Base-by-base conservation (phyloP, 2,797 vertebrate species). In the Triplophysa bombifrons region DNA sequence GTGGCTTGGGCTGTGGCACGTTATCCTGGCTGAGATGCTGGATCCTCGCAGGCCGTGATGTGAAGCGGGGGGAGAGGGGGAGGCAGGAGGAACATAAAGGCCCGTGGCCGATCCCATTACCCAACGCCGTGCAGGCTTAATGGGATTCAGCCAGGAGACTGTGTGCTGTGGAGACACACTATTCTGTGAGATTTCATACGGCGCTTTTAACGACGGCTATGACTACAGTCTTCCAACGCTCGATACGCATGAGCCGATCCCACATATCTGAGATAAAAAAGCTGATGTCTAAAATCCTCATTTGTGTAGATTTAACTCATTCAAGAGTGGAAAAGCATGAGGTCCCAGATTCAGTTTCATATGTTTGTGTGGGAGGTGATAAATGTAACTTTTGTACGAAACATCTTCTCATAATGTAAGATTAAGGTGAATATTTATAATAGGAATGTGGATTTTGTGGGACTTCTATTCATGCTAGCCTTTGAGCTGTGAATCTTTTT, bases 31-130 rank as follows among this genome's bases (percentile, higher is more conserved):
- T 86, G 76, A 85, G 83, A 85, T 70, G 78, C 77, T 61, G 72
- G 76, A 82, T 76, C 80, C 78, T 75, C 72, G 70, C 80, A 69
- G 75, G 68, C 72, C 76, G 65, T 74, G 72, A 69, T 69, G 75
- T 60, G 65, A 73, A 67, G 56, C 34, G n/a, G 50, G 76, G 80
- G 58, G 76, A 48, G 78, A n/a, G 69, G 76, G 58, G 67, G 69
- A 72, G 79, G 84, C 74, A 75, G 78, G 80, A 82, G 63, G 82
- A 83, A 84, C 81, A 86, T 83, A 84, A 87, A 87, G 82, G 86
- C 79, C 86, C 86, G 76, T 88, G 85, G 84, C 86, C 82, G 85
- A 88, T 88, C 86, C 84, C 86, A 87, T 88, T 88, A 87, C 82
- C 81, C 81, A 77, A 76, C 69, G 76, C 80, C 83, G 85, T 80